Percentiles rank a stretch among this genome's conserved stretches.
Conservation (phyloP, 2,888 invertebrate species). For the Drosophila ustulata region DNA sequence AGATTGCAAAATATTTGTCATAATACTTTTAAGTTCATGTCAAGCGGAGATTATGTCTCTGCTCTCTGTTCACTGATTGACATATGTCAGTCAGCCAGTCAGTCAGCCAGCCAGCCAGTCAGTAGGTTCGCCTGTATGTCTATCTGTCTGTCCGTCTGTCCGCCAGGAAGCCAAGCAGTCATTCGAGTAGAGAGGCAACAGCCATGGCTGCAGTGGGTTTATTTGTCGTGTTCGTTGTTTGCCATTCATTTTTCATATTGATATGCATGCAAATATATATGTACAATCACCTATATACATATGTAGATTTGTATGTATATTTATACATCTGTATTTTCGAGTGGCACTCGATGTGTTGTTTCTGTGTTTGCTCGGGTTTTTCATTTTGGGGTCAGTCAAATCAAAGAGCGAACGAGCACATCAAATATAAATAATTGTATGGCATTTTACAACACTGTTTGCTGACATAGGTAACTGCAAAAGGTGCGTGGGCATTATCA, state of each 20-base stretch:
- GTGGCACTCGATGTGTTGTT: not conserved
- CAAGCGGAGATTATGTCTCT: conserved; percentile 74
- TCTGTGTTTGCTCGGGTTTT: conserved; percentile 8
- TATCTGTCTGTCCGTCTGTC: not conserved
- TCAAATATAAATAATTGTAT: conserved; percentile 57
- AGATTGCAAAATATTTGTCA: conserved; percentile 78
- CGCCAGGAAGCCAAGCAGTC: conserved; percentile 5
- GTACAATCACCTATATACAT: conserved; percentile 1
- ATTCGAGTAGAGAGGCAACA: conserved; percentile 6
- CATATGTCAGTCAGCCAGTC: conserved; percentile 54
- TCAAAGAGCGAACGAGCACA: conserved; percentile 54
- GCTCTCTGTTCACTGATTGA: conserved; percentile 64
- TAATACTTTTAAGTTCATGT: conserved; percentile 81
- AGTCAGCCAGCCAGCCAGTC: conserved; percentile 1
- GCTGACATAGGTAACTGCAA: conserved; percentile 40
- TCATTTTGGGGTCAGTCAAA: conserved; percentile 50
- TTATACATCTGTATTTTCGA: conserved; percentile 11
- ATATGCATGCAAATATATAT: conserved; percentile 15
- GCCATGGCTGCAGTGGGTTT: conserved; percentile 28
- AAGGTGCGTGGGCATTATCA: conserved; percentile 29
- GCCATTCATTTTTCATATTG: conserved; percentile 44
- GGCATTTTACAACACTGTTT: conserved; percentile 44
- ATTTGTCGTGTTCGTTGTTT: conserved; percentile 45
- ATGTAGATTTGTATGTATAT: conserved; percentile 6
- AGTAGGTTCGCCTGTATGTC: not conserved